These are phyloP conservation scores for Ochotona princeps DNA, from an alignment of 2,113 vertebrate species.

Conservation along the genomic window DNA sequence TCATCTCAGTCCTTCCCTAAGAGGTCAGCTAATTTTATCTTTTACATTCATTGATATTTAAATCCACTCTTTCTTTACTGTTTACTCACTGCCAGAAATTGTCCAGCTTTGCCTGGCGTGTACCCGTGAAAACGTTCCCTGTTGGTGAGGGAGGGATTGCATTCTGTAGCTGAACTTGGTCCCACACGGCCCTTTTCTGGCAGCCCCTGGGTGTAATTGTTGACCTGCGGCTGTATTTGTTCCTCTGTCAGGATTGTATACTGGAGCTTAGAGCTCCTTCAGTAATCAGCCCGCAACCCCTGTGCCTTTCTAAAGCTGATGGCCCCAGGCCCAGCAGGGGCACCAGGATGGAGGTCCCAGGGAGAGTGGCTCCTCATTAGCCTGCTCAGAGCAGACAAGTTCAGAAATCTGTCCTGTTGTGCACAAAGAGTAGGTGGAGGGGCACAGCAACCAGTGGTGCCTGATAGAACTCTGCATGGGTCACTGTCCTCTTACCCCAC, in stretches of 20 bases:
- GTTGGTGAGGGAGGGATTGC: not conserved
- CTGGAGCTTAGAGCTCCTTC: not conserved
- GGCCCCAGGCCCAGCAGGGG: not conserved
- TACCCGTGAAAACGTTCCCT: not conserved
- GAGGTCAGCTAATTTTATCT: conserved; percentile 59
- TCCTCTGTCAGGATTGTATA: not conserved
- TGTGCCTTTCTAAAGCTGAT: not conserved
- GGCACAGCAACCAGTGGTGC: fast-evolving
- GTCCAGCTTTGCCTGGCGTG: not conserved
- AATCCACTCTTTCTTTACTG: conserved; percentile 42
- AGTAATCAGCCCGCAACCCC: not conserved
- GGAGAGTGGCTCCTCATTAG: not conserved
- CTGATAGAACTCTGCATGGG: not conserved
- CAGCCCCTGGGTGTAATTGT: not conserved
- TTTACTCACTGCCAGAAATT: conserved; percentile 26
- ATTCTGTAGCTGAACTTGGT: not conserved
- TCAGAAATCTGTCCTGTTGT: not conserved
- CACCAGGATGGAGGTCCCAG: not conserved
- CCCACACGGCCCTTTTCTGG: fast-evolving
- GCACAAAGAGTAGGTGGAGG: not conserved
- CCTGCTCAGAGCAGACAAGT: not conserved
- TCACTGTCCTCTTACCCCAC: not conserved
- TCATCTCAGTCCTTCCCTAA: conserved; percentile 34
- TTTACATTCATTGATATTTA: conserved; percentile 70
- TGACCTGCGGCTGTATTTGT: not conserved